Evolutionary conservation across 2,797 vertebrate genomes (phyloP).

Genomic region (Sebastes trivittatus): DNA sequence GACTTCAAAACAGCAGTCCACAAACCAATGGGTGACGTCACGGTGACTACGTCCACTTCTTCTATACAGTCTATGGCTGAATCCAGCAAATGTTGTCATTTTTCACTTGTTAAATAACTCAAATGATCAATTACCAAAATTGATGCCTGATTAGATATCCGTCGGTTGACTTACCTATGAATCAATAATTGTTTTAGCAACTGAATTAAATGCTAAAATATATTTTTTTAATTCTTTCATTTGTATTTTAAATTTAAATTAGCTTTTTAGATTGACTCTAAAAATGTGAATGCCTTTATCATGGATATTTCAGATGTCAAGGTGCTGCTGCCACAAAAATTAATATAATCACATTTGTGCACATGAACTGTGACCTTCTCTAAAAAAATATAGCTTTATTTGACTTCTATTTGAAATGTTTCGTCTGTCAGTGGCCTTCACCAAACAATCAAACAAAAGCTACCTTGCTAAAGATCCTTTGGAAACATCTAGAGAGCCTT

Average conservation of each 20-base stretch:
- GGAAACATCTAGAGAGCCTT: conserved; percentile 19
- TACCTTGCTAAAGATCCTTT: conserved; percentile 21
- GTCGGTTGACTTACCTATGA: not conserved
- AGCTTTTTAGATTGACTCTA: not conserved
- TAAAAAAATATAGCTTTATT: not conserved
- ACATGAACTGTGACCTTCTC: not conserved
- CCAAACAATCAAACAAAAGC: conserved; percentile 9
- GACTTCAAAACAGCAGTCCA: rapidly evolving
- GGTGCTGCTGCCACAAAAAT: not conserved
- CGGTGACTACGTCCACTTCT: too few relatives aligned
- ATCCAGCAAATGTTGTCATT: not conserved
- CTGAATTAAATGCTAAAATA: not conserved
- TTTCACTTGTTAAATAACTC: not conserved
- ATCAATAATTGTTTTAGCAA: not conserved
- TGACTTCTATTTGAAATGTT: not conserved
- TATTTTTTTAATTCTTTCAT: not conserved
- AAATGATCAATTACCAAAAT: not conserved
- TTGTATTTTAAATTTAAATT: not conserved
- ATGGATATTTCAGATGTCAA: not conserved
- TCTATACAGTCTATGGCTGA: not conserved
- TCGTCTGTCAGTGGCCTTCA: conserved; percentile 14
- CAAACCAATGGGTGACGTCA: too few relatives aligned
- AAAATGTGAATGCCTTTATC: not conserved
- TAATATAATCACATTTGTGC: not conserved
- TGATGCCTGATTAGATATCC: too few relatives aligned